Percentiles rank a stretch among this genome's conserved stretches.
phyloP scores from a whole-genome alignment of 2,113 vertebrate species.

The Astur gentilis region DNA sequence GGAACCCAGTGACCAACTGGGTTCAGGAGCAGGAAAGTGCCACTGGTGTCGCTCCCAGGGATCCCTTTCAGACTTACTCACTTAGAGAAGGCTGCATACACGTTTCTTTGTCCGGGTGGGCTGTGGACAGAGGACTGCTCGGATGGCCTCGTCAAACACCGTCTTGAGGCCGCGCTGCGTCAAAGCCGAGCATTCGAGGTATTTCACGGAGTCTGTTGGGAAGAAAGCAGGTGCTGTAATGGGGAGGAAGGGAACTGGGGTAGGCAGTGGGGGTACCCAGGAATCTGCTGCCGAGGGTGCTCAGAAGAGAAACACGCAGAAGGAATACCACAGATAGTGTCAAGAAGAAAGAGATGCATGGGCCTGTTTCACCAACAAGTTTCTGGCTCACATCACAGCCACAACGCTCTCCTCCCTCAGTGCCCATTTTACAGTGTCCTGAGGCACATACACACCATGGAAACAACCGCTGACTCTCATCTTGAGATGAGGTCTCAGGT shows the following conservation, averaged over 20 bases:
- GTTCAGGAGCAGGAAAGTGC: neutral
- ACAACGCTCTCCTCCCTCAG: neutral
- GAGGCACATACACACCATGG: neutral
- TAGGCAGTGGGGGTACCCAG: neutral
- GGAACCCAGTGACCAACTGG: neutral
- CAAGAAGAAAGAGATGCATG: neutral
- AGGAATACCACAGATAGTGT: neutral
- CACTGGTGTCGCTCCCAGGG: neutral
- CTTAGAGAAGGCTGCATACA: conserved; percentile 78
- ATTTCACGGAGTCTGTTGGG: conserved; percentile 84
- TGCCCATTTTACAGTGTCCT: neutral
- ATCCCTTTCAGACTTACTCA: conserved; percentile 36
- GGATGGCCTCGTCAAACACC: conserved; percentile 90
- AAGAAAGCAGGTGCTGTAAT: neutral
- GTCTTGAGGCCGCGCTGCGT: conserved; percentile 90
- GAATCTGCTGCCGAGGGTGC: neutral
- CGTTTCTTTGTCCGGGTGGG: conserved; percentile 81
- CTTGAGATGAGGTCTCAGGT: neutral
- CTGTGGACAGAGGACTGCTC: conserved; percentile 87
- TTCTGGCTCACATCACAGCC: neutral
- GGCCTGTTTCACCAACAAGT: neutral
- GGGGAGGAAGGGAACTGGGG: neutral
- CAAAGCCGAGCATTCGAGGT: conserved; percentile 90
- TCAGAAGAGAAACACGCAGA: neutral
- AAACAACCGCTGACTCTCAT: neutral